Evolutionary conservation across 1,140 invertebrate genomes (phyloP).

Genomic region (Heliconius hewitsoni): DNA sequence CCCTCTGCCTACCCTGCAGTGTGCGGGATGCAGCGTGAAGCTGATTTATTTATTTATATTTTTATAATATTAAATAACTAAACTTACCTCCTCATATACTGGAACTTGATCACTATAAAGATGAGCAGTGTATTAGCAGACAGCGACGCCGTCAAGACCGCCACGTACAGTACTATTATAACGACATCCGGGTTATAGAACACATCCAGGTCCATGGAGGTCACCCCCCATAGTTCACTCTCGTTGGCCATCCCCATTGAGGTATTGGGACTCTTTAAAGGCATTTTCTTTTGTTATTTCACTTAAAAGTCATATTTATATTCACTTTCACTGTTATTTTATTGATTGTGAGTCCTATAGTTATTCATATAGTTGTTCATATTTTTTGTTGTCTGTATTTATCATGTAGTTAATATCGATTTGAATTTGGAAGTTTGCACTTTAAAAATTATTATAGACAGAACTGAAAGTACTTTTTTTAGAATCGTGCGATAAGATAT

Average conservation of each 20-base stretch:
- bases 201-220: constrained; percentile 61
- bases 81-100: constrained; percentile 86
- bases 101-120: constrained; percentile 85
- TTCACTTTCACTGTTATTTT: background rate
- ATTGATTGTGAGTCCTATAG: background rate
- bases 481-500: too few relatives aligned
- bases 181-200: constrained; percentile 75
- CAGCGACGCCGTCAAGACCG: constrained; percentile 83
- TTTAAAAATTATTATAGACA: background rate
- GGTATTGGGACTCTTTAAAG: constrained; percentile 26
- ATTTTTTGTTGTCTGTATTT: background rate
- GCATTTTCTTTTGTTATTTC: constrained; percentile 30
- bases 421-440: background rate
- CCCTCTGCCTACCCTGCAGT: too few relatives aligned
- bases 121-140: constrained; percentile 85
- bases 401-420: too few relatives aligned
- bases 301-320: background rate
- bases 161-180: constrained; percentile 83
- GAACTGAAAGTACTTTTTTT: background rate
- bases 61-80: background rate
- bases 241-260: constrained; percentile 43
- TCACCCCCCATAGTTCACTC: constrained; percentile 43
- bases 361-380: background rate
- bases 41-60: too few relatives aligned
- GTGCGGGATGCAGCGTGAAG: too few relatives aligned